phyloP scores from a whole-genome alignment of 2,113 vertebrate species.

The Ophiodon elongatus region DNA sequence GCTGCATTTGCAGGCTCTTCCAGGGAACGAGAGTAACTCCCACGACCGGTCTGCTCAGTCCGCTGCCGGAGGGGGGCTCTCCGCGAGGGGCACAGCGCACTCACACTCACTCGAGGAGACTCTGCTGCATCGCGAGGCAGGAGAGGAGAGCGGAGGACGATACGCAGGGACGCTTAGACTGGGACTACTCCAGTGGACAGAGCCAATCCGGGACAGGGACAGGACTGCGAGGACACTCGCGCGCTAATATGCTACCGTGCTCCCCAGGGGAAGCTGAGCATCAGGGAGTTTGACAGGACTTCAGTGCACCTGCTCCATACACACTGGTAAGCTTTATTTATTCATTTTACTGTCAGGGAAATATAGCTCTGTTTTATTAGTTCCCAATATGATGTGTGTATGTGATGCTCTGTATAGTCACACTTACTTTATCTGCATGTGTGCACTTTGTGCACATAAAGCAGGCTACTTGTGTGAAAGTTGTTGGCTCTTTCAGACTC shows the following conservation, averaged over 20 bases:
- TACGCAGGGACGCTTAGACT: constrained; percentile 36
- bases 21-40: constrained; percentile 67
- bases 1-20: constrained; percentile 76
- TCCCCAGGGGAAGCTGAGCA: constrained; percentile 62
- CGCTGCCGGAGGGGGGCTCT: constrained; percentile 52
- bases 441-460: constrained; percentile 8
- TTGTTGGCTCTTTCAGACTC: constrained; percentile 16
- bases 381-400: neutral
- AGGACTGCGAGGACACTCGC: constrained; percentile 48
- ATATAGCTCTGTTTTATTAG: neutral
- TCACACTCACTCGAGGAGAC: constrained; percentile 51
- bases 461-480: constrained; percentile 36
- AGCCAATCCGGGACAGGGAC: constrained; percentile 57
- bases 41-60: constrained; percentile 66
- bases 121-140: constrained; percentile 65
- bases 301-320: constrained; percentile 75
- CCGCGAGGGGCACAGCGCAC: constrained; percentile 33
- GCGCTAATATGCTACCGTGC: constrained; percentile 72
- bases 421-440: constrained; percentile 23
- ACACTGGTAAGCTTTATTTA: constrained; percentile 74
- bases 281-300: constrained; percentile 70
- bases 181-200: constrained; percentile 68
- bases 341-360: constrained; percentile 11
- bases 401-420: constrained; percentile 17
- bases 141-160: constrained; percentile 60